A percentile compares a stretch with the other conserved stretches of the same genome.
These are phyloP conservation scores for Drosophila lacertosa DNA, from an alignment of 1,140 invertebrate species.

Conservation along the genomic window DNA sequence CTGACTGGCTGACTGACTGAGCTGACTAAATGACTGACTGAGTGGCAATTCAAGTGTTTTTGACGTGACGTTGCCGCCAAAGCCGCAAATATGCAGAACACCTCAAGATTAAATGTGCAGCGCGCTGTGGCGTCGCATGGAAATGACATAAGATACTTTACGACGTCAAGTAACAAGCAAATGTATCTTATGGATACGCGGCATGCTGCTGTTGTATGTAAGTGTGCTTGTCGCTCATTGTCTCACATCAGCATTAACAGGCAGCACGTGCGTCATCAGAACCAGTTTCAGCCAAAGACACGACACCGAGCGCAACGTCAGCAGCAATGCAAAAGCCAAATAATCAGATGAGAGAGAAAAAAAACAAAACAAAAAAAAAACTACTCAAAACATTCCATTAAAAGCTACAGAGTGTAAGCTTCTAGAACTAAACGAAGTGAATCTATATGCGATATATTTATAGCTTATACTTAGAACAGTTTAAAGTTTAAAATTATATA, in stretches of 20 bases:
- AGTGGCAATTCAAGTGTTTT: slow-evolving; percentile 69
- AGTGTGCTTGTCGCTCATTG: slow-evolving; percentile 50
- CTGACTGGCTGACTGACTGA: slow-evolving; percentile 8
- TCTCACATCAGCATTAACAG: slow-evolving; percentile 41
- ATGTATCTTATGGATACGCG: slow-evolving; percentile 55
- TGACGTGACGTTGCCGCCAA: slow-evolving; percentile 60
- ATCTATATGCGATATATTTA: neutral
- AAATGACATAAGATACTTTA: slow-evolving; percentile 66
- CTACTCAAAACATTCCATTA: neutral
- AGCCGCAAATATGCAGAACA: slow-evolving; percentile 70
- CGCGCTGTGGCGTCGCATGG: slow-evolving; percentile 52
- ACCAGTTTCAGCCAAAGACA: slow-evolving; percentile 37
- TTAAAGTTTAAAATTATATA: too few relatives aligned
- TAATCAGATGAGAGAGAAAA: slow-evolving; percentile 8
- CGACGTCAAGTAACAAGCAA: slow-evolving; percentile 51
- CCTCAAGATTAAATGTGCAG: slow-evolving; percentile 75
- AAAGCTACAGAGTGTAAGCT: neutral
- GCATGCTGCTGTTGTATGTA: neutral
- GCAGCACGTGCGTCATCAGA: slow-evolving; percentile 43
- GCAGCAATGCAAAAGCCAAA: slow-evolving; percentile 15
- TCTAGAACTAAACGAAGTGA: slow-evolving; percentile 6
- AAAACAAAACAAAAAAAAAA: neutral
- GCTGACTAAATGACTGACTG: slow-evolving; percentile 25
- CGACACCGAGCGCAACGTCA: slow-evolving; percentile 20
- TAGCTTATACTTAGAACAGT: too few relatives aligned